Conservation (phyloP, 2,113 vertebrate species). For the Grammomys dolichurus region DNA sequence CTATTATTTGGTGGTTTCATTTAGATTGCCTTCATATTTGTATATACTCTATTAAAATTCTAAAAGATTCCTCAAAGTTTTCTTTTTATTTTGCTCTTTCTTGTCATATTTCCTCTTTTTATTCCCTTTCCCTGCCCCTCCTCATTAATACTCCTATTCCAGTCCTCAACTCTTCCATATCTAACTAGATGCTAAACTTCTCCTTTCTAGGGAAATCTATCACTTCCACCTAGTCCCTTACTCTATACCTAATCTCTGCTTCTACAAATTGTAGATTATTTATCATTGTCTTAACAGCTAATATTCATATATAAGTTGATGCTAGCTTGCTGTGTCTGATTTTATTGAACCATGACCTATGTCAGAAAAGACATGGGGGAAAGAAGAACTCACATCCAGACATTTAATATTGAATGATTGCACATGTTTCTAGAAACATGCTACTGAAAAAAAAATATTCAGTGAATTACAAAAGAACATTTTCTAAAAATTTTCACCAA, state of each 20-base stretch:
- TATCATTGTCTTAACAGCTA: not conserved
- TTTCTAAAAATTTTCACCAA: slow-evolving; percentile 61
- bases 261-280: not conserved
- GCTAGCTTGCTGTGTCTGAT: not conserved
- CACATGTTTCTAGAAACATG: not conserved
- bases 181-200: not conserved
- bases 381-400: not conserved
- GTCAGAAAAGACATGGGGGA: not conserved
- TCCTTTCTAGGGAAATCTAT: not conserved
- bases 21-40: not conserved
- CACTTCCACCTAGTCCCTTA: not conserved
- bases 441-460: slow-evolving; percentile 35
- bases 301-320: not conserved
- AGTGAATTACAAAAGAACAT: slow-evolving; percentile 21
- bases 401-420: not conserved
- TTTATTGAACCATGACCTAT: not conserved
- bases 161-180: not conserved
- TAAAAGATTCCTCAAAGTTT: not conserved
- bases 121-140: not conserved
- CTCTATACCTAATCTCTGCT: not conserved
- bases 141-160: not conserved
- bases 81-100: not conserved
- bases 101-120: not conserved
- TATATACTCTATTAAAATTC: not conserved
- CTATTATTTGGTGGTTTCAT: not conserved